These are phyloP conservation scores for Atherix ibis DNA, from an alignment of 2,888 invertebrate species.

Conservation along the genomic window DNA sequence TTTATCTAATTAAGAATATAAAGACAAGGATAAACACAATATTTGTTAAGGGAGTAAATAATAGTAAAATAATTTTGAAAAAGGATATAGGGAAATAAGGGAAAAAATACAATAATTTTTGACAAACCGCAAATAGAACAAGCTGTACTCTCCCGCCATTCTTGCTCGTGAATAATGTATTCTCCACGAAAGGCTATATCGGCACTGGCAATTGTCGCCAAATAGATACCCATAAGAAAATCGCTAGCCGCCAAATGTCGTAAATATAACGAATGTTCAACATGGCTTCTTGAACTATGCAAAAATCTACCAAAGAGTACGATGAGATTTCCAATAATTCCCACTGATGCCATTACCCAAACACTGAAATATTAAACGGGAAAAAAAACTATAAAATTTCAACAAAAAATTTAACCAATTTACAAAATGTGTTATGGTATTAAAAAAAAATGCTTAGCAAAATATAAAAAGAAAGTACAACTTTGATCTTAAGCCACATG, in stretches of 20 bases:
- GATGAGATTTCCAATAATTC: conserved; percentile 40
- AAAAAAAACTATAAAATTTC: conserved; percentile 14
- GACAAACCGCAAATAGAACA: conserved; percentile 40
- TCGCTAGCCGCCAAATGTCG: conserved; percentile 45
- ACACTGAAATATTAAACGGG: too few relatives aligned
- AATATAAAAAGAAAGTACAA: too few relatives aligned
- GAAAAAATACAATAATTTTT: too few relatives aligned
- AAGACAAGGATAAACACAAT: too few relatives aligned
- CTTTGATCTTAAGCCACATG: too few relatives aligned
- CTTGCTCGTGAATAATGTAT: conserved; percentile 39
- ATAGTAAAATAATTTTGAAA: too few relatives aligned
- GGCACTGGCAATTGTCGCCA: conserved; percentile 40
- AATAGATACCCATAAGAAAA: conserved; percentile 45
- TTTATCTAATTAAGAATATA: too few relatives aligned
- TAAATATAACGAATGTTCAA: conserved; percentile 43
- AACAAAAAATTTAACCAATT: conserved; percentile 1
- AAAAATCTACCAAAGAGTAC: conserved; percentile 40
- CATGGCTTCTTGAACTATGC: conserved; percentile 37
- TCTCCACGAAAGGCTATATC: conserved; percentile 37
- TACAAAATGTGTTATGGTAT: too few relatives aligned
- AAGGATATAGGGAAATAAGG: too few relatives aligned
- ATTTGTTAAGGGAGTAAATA: conserved; percentile 1
- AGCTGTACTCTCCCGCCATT: conserved; percentile 39
- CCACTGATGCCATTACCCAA: conserved; percentile 43
- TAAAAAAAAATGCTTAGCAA: too few relatives aligned